Conservation (phyloP, 2,888 invertebrate genomes). For the Stenotaenia linearis region DNA sequence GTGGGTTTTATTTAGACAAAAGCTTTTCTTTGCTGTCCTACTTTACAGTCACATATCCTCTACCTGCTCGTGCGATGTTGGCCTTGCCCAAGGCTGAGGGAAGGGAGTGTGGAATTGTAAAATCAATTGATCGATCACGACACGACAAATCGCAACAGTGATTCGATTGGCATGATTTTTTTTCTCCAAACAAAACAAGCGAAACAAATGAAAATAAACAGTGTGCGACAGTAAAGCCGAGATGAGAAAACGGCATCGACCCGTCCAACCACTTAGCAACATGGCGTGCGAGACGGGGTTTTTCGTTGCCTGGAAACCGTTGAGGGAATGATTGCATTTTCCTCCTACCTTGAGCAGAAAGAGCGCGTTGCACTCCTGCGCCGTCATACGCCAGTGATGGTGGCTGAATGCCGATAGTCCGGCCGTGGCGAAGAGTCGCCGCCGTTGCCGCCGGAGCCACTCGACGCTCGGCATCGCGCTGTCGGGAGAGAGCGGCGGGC, state of each 20-base stretch:
- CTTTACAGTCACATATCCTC: background rate
- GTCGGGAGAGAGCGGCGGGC: background rate
- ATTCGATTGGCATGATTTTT: no score
- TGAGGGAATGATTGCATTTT: background rate
- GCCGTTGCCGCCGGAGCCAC: constrained; percentile 33
- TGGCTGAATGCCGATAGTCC: constrained; percentile 49
- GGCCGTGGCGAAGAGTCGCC: constrained; percentile 32
- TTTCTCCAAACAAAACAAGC: no score
- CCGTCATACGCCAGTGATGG: constrained; percentile 77
- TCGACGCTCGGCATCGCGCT: constrained; percentile 34
- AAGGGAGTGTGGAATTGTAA: no score
- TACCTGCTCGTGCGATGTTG: background rate
- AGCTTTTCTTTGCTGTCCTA: background rate
- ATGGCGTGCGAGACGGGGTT: background rate
- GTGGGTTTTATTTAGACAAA: background rate
- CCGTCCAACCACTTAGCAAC: background rate
- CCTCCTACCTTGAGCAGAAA: constrained; percentile 74
- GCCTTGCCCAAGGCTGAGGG: background rate
- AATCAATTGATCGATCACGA: no score
- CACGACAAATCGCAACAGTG: no score
- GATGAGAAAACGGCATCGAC: background rate
- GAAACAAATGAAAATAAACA: background rate
- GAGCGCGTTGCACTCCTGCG: constrained; percentile 79
- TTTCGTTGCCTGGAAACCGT: background rate
- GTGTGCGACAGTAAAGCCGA: background rate